Evolutionary conservation across 2,113 vertebrate species (phyloP), one percentile per base, ranked within the genome.

Genomic region (Pipa parva): DNA sequence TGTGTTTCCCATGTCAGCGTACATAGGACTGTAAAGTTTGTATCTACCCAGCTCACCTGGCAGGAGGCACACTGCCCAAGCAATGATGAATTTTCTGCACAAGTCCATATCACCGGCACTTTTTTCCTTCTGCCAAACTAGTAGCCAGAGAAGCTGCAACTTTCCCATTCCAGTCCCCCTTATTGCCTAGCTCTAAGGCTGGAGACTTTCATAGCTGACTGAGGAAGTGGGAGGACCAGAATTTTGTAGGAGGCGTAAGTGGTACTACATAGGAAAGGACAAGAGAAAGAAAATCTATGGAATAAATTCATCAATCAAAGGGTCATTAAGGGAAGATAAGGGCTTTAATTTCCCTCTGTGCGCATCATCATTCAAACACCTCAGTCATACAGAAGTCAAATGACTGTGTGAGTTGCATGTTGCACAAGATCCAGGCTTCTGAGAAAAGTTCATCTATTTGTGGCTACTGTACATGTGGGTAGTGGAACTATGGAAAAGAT

Each of bases 201-300:
- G 83, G 68, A 55, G 71, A 15, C 58, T 78, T 78, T 48, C 63
- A 33, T 36, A 17, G 86, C 85, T 87, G 85, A 79, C 73, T 31
- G 79, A 85, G 78, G 79, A 87, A 91, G 91, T 88, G 91, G 95
- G 95, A 93, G 95, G 90, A 83, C 82, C 84, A 58, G 36, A 74
- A 7, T 59, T 63, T 36, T 50, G 85, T 66, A 88, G 93, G 92
- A 92, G 92, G 91, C 77, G 71, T 50, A 68, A 39, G n/a, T 48
- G 64, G 29, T 50, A 50, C 31, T 36, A 50, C 31, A 51, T 31
- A 25, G 56, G 56, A 69, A 45, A 50, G 48, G 29, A 59, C 56
- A 10, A 42, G 21, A 59, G 33, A 20, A 51, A 17, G 28, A 29
- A 20, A 60, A 31, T 39, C 18, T 45, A 26, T 15, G n/a, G 29